Evolutionary conservation across 1,140 invertebrate species (phyloP).

Genomic region (Dreissena polymorpha): DNA sequence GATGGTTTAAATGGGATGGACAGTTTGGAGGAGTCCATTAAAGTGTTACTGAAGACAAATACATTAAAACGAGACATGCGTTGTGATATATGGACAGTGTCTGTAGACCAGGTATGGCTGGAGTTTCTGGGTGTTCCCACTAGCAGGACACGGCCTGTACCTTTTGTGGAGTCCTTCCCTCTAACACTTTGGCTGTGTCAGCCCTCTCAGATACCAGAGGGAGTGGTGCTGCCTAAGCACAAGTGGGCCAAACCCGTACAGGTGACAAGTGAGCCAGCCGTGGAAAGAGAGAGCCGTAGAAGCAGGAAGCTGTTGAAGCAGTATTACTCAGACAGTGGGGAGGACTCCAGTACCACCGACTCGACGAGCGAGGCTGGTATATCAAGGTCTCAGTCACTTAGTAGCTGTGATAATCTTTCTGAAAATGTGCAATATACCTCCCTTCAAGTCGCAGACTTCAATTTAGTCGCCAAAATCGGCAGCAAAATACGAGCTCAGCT

Average conservation of each 20-base stretch:
- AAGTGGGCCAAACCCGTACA: background rate
- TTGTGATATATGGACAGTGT: constrained; percentile 92
- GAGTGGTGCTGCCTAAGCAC: constrained; percentile 4
- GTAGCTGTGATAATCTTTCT: constrained; percentile 30
- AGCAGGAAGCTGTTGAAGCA: constrained; percentile 57
- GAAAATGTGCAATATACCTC: constrained; percentile 58
- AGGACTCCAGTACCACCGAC: constrained; percentile 30
- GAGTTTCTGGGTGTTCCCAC: constrained; percentile 93
- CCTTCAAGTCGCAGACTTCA: constrained; percentile 57
- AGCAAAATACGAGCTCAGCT: constrained; percentile 74
- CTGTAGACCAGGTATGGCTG: constrained; percentile 94
- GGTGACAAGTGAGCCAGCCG: background rate
- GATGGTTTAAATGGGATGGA: constrained; percentile 42
- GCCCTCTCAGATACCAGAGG: constrained; percentile 30
- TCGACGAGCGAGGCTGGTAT: background rate
- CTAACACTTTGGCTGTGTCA: constrained; percentile 87
- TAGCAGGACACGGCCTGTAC: constrained; percentile 84
- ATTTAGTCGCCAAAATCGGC: constrained; percentile 70
- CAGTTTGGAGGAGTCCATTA: constrained; percentile 45
- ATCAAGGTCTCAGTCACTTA: background rate
- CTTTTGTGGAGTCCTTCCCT: constrained; percentile 94
- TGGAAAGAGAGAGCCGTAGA: constrained; percentile 47
- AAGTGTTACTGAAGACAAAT: constrained; percentile 89
- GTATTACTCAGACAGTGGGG: constrained; percentile 57
- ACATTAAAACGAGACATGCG: constrained; percentile 78